Conservation (phyloP, 2,797 vertebrate genomes). For the Lerista edwardsae region DNA sequence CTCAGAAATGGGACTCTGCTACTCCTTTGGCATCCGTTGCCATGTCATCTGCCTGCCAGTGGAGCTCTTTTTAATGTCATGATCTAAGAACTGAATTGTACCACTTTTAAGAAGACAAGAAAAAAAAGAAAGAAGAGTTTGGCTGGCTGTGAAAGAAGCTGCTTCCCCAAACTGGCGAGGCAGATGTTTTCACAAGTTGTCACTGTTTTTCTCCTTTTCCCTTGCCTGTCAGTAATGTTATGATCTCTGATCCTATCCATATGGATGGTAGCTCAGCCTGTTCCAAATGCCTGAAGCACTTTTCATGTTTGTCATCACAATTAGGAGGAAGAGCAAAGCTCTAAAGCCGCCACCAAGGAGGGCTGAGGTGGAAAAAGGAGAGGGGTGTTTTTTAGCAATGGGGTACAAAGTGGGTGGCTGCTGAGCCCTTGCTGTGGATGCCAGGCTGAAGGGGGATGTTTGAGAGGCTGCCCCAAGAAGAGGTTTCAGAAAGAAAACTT, state of each 20-base stretch:
- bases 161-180: slow-evolving; percentile 39
- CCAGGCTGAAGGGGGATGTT: too few relatives aligned
- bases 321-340: slow-evolving; percentile 31
- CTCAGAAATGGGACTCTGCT: slow-evolving; percentile 30
- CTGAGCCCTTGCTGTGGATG: too few relatives aligned
- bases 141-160: slow-evolving; percentile 36
- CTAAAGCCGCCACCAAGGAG: slow-evolving; percentile 6
- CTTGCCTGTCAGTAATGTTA: slow-evolving; percentile 39
- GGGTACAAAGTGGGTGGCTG: too few relatives aligned
- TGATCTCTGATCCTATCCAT: slow-evolving; percentile 62
- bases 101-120: slow-evolving; percentile 48
- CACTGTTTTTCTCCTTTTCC: slow-evolving; percentile 39
- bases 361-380: not conserved
- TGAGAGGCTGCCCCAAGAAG: too few relatives aligned
- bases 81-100: slow-evolving; percentile 46
- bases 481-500: too few relatives aligned
- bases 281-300: slow-evolving; percentile 36
- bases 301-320: slow-evolving; percentile 27
- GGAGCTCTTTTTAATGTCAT: slow-evolving; percentile 47
- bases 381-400: too few relatives aligned
- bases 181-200: slow-evolving; percentile 59
- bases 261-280: slow-evolving; percentile 33
- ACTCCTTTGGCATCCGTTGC: not conserved
- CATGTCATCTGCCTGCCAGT: slow-evolving; percentile 19
- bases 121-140: slow-evolving; percentile 32